A percentile compares a stretch with the other conserved stretches of the same genome.
These are phyloP conservation scores for Hesperophylax magnus DNA, from an alignment of 1,140 invertebrate species.

Conservation along the genomic window DNA sequence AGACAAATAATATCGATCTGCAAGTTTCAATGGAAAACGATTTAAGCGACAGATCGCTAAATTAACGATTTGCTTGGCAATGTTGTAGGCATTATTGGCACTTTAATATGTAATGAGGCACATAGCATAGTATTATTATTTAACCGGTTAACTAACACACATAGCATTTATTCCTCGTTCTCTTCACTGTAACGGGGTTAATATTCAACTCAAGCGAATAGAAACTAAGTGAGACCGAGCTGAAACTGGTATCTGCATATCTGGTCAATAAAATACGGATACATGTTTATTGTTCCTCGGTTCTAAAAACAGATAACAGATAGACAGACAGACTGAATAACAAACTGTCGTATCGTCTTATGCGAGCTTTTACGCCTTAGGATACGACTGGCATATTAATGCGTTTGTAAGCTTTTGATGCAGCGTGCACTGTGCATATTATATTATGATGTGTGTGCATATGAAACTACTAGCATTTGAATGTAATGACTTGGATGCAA, in stretches of 20 bases:
- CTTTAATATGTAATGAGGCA: slow-evolving; percentile 2
- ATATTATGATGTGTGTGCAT: too few relatives aligned
- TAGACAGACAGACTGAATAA: slow-evolving; percentile 28
- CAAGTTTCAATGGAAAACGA: too few relatives aligned
- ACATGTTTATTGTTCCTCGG: slow-evolving; percentile 18
- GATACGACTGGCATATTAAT: slow-evolving; percentile 1
- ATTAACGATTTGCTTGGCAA: too few relatives aligned
- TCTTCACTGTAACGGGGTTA: slow-evolving; percentile 29
- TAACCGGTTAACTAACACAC: slow-evolving; percentile 17
- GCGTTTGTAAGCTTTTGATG: background rate
- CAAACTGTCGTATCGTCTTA: background rate
- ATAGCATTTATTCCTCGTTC: background rate
- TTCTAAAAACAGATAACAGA: background rate
- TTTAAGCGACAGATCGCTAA: too few relatives aligned
- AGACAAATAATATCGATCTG: too few relatives aligned
- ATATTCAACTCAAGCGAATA: slow-evolving; percentile 26
- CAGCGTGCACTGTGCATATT: too few relatives aligned
- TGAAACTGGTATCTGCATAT: background rate
- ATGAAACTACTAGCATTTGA: too few relatives aligned
- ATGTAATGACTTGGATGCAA: too few relatives aligned
- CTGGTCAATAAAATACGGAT: slow-evolving; percentile 20
- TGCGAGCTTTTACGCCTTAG: slow-evolving; percentile 10
- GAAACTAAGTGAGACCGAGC: background rate
- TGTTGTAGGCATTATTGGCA: too few relatives aligned
- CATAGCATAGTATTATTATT: too few relatives aligned